Percentiles rank a stretch among this genome's conserved stretches.
Conservation (phyloP, 2,797 vertebrate genomes). For the Varecia variegata region DNA sequence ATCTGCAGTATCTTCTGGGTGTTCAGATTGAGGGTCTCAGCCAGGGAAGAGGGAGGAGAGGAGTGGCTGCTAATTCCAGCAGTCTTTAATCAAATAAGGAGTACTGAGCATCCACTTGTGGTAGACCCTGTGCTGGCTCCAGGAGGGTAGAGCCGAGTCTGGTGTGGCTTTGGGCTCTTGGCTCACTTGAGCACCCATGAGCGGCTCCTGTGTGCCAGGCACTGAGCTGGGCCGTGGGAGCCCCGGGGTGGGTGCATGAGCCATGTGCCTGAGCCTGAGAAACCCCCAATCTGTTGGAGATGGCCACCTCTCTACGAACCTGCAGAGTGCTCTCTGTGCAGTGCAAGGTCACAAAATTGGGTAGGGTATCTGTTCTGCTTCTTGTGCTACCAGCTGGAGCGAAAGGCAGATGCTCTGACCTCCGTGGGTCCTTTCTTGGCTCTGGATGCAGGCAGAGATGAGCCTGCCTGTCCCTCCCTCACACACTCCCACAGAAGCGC, state of each 20-base stretch:
- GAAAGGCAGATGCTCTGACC: neutral
- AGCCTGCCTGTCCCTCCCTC: neutral
- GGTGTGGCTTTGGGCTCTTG: accelerated
- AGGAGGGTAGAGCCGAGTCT: neutral
- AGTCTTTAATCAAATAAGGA: neutral
- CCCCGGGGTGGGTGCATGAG: accelerated
- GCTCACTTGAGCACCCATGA: neutral
- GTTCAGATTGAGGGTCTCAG: neutral
- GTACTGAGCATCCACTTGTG: neutral
- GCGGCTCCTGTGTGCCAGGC: neutral
- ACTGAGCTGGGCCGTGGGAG: neutral
- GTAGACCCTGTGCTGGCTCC: neutral
- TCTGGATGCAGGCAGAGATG: neutral
- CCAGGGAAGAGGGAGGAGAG: neutral
- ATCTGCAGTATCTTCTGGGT: neutral
- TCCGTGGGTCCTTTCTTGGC: neutral
- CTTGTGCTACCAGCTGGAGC: neutral
- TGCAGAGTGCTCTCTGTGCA: neutral
- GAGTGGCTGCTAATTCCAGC: neutral
- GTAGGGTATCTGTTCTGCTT: neutral
- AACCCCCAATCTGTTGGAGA: neutral
- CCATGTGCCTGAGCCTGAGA: neutral
- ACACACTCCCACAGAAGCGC: too few relatives aligned
- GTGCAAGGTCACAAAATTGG: neutral
- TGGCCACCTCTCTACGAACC: neutral